phyloP scores from a whole-genome alignment of 2,888 invertebrate species.

The Schizotus pectinicornis region DNA sequence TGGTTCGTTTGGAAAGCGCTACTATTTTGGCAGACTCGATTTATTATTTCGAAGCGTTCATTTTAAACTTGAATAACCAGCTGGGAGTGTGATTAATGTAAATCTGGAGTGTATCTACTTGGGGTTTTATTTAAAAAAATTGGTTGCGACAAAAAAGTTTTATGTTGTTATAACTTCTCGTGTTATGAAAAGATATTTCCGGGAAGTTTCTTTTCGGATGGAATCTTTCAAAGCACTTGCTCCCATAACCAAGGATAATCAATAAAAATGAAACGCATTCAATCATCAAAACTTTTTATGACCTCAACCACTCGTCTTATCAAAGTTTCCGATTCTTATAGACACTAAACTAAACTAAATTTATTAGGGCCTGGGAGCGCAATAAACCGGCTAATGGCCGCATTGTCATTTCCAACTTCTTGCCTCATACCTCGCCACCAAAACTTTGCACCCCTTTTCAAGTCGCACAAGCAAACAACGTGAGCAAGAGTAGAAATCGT shows the following conservation, averaged over 20 bases:
- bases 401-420: no score
- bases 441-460: no score
- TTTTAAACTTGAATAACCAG: constrained; percentile 1
- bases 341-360: constrained; percentile 3
- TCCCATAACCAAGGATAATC: constrained; percentile 19
- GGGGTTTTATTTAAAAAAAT: not conserved
- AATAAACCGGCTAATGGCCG: no score
- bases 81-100: not conserved
- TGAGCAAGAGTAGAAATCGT: no score
- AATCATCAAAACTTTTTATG: constrained; percentile 23
- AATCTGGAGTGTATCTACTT: not conserved
- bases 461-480: no score
- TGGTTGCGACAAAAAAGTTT: constrained; percentile 1
- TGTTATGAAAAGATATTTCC: not conserved
- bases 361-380: no score
- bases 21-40: not conserved
- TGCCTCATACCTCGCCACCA: no score
- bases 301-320: not conserved
- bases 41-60: not conserved
- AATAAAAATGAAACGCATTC: constrained; percentile 29
- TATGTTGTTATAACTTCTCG: constrained; percentile 8
- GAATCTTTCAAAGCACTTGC: constrained; percentile 21
- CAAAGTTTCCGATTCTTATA: constrained; percentile 1
- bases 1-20: constrained; percentile 6
- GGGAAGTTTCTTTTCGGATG: constrained; percentile 6